phyloP scores from a whole-genome alignment of 2,113 vertebrate genomes.

The Pandion haliaetus region DNA sequence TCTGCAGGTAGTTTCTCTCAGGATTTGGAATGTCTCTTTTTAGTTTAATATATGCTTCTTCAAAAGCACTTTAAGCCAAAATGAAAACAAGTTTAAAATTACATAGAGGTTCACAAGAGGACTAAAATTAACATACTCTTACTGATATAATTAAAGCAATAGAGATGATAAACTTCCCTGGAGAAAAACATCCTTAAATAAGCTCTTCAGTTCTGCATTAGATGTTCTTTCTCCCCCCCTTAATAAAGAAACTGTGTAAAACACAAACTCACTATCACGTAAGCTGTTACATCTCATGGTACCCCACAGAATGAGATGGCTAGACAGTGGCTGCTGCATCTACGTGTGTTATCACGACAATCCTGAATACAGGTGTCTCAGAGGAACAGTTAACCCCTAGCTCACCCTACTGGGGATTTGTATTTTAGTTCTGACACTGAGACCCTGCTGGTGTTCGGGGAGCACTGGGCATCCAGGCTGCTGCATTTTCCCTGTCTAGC shows the following conservation, averaged over 20 bases:
- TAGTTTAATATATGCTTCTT: not conserved
- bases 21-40: not conserved
- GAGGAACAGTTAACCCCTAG: not conserved
- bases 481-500: not conserved
- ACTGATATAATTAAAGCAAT: not conserved
- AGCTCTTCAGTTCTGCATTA: not conserved
- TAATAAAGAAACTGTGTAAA: not conserved
- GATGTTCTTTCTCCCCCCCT: not conserved
- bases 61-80: not conserved
- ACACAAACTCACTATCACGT: not conserved
- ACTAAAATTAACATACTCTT: not conserved
- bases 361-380: not conserved
- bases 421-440: not conserved
- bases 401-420: not conserved
- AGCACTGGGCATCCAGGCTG: not conserved
- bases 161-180: not conserved
- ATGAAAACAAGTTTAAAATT: not conserved
- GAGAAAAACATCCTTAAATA: not conserved
- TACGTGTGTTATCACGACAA: fast-evolving
- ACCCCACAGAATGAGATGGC: not conserved
- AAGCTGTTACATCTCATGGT: not conserved
- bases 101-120: not conserved
- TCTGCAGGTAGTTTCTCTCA: not conserved
- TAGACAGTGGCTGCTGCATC: not conserved
- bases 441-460: not conserved